Conservation (phyloP, 2,113 vertebrate genomes). For the Eretmochelys imbricata region DNA sequence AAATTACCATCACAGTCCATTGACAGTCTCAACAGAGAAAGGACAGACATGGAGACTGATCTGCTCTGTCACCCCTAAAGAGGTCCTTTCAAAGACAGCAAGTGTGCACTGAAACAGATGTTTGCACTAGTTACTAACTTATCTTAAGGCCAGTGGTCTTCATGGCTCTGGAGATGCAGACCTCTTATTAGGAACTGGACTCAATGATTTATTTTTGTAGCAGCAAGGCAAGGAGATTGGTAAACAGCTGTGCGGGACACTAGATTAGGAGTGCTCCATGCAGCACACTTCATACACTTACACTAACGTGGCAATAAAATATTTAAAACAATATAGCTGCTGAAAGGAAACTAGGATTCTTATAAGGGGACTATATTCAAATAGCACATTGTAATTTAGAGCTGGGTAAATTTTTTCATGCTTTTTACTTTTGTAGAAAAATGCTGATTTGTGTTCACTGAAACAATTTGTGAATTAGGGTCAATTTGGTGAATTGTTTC, state of each 20-base stretch:
- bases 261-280: neutral
- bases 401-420: neutral
- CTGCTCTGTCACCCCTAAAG: neutral
- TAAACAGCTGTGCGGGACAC: neutral
- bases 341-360: neutral
- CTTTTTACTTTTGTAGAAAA: neutral
- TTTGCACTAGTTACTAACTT: neutral
- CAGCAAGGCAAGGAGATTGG: neutral
- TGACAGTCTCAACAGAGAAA: neutral
- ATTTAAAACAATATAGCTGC: neutral
- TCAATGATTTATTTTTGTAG: neutral
- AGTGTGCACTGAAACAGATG: neutral
- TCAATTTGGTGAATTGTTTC: neutral
- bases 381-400: neutral
- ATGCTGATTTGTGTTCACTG: too few species aligned
- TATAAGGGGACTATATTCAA: neutral
- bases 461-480: neutral
- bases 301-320: neutral
- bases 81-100: neutral
- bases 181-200: neutral
- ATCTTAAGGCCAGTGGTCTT: neutral
- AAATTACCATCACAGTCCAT: neutral
- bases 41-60: neutral
- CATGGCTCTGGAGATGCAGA: neutral
- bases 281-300: neutral